A percentile compares a stretch with the other conserved stretches of the same genome.
phyloP scores from a whole-genome alignment of 1,140 invertebrate species.

The Venustaconcha ellipsiformis region DNA sequence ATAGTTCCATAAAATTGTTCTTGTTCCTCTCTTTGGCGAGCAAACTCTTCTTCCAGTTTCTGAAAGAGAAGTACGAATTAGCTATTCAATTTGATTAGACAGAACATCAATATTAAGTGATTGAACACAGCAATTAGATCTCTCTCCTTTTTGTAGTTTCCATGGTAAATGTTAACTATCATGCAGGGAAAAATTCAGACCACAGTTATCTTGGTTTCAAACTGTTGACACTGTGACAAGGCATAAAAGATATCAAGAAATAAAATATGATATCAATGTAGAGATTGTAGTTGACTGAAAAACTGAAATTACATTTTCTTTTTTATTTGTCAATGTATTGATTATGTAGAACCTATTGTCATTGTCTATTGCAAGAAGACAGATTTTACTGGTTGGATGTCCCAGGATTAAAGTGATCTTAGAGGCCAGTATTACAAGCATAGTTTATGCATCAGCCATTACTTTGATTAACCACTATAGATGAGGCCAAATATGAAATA shows the following conservation, averaged over 20 bases:
- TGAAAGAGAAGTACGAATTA: slow-evolving; percentile 67
- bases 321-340: not conserved
- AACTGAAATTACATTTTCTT: not conserved
- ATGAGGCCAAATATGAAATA: too few relatives aligned
- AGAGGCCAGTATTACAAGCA: too few relatives aligned
- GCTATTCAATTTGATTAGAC: not conserved
- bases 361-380: not conserved
- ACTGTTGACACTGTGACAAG: not conserved
- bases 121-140: not conserved
- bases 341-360: not conserved
- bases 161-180: too few relatives aligned
- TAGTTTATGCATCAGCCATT: too few relatives aligned
- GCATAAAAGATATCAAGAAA: too few relatives aligned
- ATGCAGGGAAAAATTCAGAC: too few relatives aligned
- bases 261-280: not conserved
- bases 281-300: not conserved
- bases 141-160: not conserved
- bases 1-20: slow-evolving; percentile 78
- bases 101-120: not conserved
- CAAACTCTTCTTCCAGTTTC: slow-evolving; percentile 89
- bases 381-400: too few relatives aligned
- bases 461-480: too few relatives aligned
- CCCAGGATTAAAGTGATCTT: too few relatives aligned
- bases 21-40: slow-evolving; percentile 85
- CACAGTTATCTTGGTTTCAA: too few relatives aligned